Evolutionary conservation across 2,113 vertebrate species (phyloP).

Genomic region (Falco punctatus): DNA sequence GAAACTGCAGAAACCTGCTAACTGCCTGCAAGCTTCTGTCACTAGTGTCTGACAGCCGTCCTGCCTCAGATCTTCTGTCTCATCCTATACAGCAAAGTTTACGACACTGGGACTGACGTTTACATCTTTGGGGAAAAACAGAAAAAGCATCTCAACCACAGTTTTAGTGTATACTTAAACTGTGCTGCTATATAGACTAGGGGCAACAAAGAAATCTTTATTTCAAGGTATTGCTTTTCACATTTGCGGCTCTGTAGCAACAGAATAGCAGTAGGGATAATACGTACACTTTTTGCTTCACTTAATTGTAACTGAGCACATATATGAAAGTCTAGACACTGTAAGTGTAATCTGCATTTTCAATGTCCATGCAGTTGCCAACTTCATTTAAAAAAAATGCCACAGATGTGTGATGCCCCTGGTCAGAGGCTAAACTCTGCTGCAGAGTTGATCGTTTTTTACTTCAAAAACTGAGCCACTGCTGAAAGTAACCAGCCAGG

Average conservation of each 20-base stretch:
- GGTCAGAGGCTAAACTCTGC: slow-evolving; percentile 70
- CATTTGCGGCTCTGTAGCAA: slow-evolving; percentile 80
- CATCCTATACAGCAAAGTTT: slow-evolving; percentile 76
- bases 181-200: slow-evolving; percentile 81
- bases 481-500: slow-evolving; percentile 68
- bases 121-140: slow-evolving; percentile 76
- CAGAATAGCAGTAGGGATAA: slow-evolving; percentile 80
- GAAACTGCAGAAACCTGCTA: slow-evolving; percentile 95
- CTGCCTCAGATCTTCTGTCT: slow-evolving; percentile 75
- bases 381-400: slow-evolving; percentile 74
- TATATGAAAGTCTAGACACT: slow-evolving; percentile 85
- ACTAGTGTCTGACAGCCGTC: slow-evolving; percentile 92
- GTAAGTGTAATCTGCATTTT: slow-evolving; percentile 80
- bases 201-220: slow-evolving; percentile 76
- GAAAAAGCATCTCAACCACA: slow-evolving; percentile 77
- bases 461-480: slow-evolving; percentile 69
- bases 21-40: slow-evolving; percentile 96
- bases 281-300: slow-evolving; percentile 81
- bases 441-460: slow-evolving; percentile 70
- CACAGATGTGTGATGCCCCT: slow-evolving; percentile 80
- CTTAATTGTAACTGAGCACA: slow-evolving; percentile 83
- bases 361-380: slow-evolving; percentile 79
- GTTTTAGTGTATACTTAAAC: slow-evolving; percentile 80
- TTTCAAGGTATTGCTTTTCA: slow-evolving; percentile 82
- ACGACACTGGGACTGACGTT: slow-evolving; percentile 83